Conservation (phyloP, 92 coral and sea anemone species). For the Porites evermanni region DNA sequence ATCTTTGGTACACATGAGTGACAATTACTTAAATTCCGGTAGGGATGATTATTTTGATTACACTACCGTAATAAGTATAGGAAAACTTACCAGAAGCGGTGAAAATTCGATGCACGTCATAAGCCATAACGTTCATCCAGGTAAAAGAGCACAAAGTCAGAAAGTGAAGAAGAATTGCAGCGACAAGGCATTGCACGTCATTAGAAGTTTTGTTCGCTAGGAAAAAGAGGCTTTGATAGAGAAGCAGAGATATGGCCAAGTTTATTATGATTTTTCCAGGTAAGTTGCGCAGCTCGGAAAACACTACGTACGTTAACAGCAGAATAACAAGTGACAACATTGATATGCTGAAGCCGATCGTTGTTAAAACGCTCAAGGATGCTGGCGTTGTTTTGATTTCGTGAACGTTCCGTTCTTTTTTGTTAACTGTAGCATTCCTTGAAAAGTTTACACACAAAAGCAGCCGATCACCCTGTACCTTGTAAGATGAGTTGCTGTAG, state of each 20-base stretch:
- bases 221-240: constrained; percentile 52
- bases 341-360: constrained; percentile 48
- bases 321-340: constrained; percentile 47
- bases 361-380: constrained; percentile 3
- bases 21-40: background rate
- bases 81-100: constrained; percentile 43
- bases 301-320: constrained; percentile 44
- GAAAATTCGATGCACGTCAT: constrained; percentile 66
- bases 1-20: too few species aligned
- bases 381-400: background rate
- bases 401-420: background rate
- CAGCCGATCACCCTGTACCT: background rate
- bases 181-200: constrained; percentile 40
- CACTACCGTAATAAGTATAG: background rate
- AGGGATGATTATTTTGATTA: background rate
- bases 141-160: constrained; percentile 58
- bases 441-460: constrained; percentile 21
- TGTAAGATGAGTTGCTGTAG: background rate
- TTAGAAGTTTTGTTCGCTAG: constrained; percentile 21
- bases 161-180: constrained; percentile 64
- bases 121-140: constrained; percentile 87
- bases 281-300: constrained; percentile 64
- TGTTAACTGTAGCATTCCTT: background rate
- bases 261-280: constrained; percentile 66
- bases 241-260: constrained; percentile 54